Percentiles rank a stretch among this genome's conserved stretches.
Conservation (phyloP, 2,888 invertebrate species). For the Mactromeris polynyma region DNA sequence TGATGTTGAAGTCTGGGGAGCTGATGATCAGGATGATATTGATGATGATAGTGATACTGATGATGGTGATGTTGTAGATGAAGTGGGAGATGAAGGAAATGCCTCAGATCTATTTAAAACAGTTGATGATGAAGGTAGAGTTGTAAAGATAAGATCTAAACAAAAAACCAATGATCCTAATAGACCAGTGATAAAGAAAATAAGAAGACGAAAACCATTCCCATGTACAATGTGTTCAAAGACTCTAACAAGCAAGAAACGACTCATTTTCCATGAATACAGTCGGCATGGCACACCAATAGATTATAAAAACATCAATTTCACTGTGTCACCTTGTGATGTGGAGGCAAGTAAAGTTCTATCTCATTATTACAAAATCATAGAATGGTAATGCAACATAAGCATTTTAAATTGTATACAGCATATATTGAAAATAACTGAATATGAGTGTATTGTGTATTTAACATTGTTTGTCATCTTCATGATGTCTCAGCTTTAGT, state of each 20-base stretch:
- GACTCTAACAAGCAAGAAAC: slow-evolving; percentile 58
- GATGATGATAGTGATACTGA: slow-evolving; percentile 15
- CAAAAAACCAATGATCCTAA: neutral
- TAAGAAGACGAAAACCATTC: slow-evolving; percentile 42
- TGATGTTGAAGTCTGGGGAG: neutral
- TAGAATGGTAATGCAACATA: too few species aligned
- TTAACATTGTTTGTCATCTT: too few species aligned
- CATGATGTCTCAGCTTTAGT: too few species aligned
- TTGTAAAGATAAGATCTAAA: slow-evolving; percentile 25
- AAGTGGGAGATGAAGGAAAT: neutral
- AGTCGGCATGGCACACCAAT: slow-evolving; percentile 64
- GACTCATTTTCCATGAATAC: slow-evolving; percentile 64
- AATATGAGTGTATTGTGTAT: too few species aligned
- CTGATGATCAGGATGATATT: neutral
- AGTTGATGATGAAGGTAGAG: slow-evolving; percentile 20
- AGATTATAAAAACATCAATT: slow-evolving; percentile 54
- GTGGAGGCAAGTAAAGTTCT: slow-evolving; percentile 48
- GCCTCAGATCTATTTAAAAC: slow-evolving; percentile 19
- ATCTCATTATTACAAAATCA: too few species aligned
- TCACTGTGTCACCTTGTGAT: slow-evolving; percentile 56
- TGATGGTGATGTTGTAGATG: slow-evolving; percentile 7
- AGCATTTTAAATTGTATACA: too few species aligned
- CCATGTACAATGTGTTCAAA: slow-evolving; percentile 62
- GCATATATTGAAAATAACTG: too few species aligned
- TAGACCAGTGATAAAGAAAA: slow-evolving; percentile 23